Evolutionary conservation across 2,113 vertebrate genomes (phyloP).

Genomic region (Aramus guarauna): DNA sequence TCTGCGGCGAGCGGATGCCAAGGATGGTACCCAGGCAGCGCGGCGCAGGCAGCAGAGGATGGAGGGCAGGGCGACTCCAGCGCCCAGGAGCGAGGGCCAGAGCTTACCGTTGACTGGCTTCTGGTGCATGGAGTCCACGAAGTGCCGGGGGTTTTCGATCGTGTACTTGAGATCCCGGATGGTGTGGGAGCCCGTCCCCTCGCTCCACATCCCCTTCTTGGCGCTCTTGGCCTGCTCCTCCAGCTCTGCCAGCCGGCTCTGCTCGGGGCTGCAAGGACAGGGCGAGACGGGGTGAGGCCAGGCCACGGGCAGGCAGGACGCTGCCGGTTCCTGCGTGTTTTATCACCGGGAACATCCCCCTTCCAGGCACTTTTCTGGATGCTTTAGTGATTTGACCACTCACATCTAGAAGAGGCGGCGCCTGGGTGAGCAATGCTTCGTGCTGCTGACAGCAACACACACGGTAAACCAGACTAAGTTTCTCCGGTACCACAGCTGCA

Average conservation of each 20-base stretch:
- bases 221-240: conserved; percentile 89
- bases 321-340: accelerated
- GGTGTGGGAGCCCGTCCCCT: conserved; percentile 86
- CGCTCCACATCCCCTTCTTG: conserved; percentile 93
- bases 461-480: accelerated
- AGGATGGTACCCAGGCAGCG: not conserved
- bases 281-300: accelerated
- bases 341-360: accelerated
- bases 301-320: not conserved
- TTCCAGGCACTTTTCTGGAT: accelerated
- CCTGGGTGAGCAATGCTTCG: not conserved
- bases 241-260: conserved; percentile 88
- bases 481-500: not conserved
- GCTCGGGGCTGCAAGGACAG: conserved; percentile 82
- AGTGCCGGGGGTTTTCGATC: conserved; percentile 94
- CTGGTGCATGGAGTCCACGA: conserved; percentile 95
- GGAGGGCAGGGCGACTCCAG: too few relatives aligned
- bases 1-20: accelerated
- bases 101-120: conserved; percentile 92
- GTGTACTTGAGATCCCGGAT: conserved; percentile 91
- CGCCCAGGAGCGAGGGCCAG: not conserved
- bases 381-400: accelerated
- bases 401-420: accelerated
- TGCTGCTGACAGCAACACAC: not conserved
- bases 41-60: not conserved